Evolutionary conservation across 2,113 vertebrate genomes (phyloP), one percentile per base, ranked within the genome.

Genomic region (Acanthisitta chloris): DNA sequence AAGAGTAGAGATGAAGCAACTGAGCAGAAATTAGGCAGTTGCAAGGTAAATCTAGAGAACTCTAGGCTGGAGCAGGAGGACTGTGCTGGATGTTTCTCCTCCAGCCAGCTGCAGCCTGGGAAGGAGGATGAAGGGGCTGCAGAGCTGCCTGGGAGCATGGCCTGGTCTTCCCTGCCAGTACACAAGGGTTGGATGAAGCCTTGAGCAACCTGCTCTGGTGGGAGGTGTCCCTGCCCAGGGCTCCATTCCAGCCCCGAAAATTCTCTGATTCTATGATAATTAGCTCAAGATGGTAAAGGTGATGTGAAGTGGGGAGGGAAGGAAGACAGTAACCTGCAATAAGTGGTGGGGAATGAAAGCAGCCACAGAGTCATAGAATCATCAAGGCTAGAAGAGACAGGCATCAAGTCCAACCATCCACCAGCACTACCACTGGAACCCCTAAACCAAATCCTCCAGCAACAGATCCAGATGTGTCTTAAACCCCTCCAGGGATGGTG

Each of bases 181-280:
- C 74, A 79, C 70, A 31, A 67, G 17, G 78, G 48, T 0, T 92
- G 49, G 45, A 46, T 0, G 0, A 12, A 23, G 8, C 6, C 90
- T 34, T 67, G 46, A 71, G 26, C 20, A 57, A 0, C 26, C 51
- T 90, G 52, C 17, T 36, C 1, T 0, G 2, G 33, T 29, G 34
- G 33, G 0, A 55, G 43, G 1, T 59, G 79, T 69, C 45, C 34
- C 45, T 51, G 38, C 3, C 21, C 24, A 5, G 4, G 5, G 31
- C 43, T 46, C 12, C 4, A 11, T 66, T 59, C 48, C 52, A 6
- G 40, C 2, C 8, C 78, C 64, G 69, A 54, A 7, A 9, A 4
- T 23, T 6, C 40, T 24, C 9, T 17, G 4, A 36, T 34, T 78
- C 17, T 34, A 10, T 17, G 19, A 46, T 21, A 17, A 54, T 49